Percentiles rank a stretch among this genome's conserved stretches.
phyloP scores from a whole-genome alignment of 2,888 invertebrate species.

The Xestoiulus laeticollis region DNA sequence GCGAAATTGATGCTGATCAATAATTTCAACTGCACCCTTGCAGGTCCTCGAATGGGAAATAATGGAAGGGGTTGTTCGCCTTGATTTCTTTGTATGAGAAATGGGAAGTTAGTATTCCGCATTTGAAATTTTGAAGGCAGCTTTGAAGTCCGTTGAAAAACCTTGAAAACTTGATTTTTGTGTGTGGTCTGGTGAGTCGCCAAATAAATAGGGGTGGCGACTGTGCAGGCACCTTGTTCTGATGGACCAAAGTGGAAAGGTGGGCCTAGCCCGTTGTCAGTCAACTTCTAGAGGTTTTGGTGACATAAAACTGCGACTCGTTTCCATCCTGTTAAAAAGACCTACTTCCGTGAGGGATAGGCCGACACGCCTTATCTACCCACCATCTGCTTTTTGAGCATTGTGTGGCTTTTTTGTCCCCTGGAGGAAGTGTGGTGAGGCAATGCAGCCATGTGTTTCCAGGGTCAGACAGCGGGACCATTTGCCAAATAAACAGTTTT shows the following conservation, averaged over 20 bases:
- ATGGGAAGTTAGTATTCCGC: not conserved
- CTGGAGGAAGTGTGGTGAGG: not conserved
- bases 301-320: not conserved
- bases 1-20: constrained; percentile 1
- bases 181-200: not conserved
- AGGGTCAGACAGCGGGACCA: not conserved
- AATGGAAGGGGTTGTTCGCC: not conserved
- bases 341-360: not conserved
- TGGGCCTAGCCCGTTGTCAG: not conserved
- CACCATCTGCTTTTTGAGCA: not conserved
- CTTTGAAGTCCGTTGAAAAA: not conserved
- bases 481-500: not conserved
- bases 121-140: not conserved
- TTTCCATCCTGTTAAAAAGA: not conserved
- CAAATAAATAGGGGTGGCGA: not conserved
- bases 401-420: not conserved
- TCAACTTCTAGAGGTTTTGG: too few species aligned
- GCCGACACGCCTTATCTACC: not conserved
- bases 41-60: not conserved
- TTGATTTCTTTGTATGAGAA: not conserved
- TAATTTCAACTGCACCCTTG: not conserved
- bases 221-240: too few species aligned
- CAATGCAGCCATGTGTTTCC: not conserved
- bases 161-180: not conserved
- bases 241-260: too few species aligned